phyloP scores from a whole-genome alignment of 2,113 vertebrate species.

The Mus pahari region DNA sequence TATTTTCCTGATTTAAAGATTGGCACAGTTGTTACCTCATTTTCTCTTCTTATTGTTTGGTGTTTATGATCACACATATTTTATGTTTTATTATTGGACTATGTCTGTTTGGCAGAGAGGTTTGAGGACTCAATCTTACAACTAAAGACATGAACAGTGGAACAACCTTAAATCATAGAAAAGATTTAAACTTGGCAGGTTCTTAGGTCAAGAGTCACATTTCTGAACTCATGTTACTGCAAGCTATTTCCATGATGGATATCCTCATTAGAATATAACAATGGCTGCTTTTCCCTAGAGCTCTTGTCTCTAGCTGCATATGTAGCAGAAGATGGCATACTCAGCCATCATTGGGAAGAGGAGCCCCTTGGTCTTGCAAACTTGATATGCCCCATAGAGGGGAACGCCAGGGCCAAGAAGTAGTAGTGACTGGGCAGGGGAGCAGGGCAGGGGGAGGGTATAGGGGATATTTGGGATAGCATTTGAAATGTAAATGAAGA shows the following conservation, averaged over 20 bases:
- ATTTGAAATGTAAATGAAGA: too few relatives aligned
- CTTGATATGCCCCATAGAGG: too few relatives aligned
- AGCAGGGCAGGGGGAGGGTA: too few relatives aligned
- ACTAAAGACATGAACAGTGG: not conserved
- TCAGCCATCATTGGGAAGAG: too few relatives aligned
- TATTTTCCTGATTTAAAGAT: not conserved
- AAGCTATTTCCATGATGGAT: slow-evolving; percentile 67
- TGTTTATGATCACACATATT: not conserved
- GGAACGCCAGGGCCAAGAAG: too few relatives aligned
- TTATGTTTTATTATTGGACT: not conserved
- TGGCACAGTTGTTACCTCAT: accelerated
- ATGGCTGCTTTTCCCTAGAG: too few relatives aligned
- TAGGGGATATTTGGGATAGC: too few relatives aligned
- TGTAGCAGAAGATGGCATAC: too few relatives aligned
- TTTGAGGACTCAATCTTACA: not conserved
- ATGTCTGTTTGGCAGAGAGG: not conserved
- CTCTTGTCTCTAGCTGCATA: too few relatives aligned
- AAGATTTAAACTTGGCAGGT: slow-evolving; percentile 1
- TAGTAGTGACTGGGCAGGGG: too few relatives aligned
- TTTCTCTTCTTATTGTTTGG: not conserved
- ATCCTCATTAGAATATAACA: slow-evolving; percentile 31
- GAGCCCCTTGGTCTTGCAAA: too few relatives aligned
- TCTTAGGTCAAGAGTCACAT: slow-evolving; percentile 47
- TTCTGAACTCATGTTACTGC: slow-evolving; percentile 10
- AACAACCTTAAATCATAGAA: not conserved